A percentile compares a stretch with the other conserved stretches of the same genome.
Conservation (phyloP, 1,140 invertebrate species). For the Neodiprion virginianus region DNA sequence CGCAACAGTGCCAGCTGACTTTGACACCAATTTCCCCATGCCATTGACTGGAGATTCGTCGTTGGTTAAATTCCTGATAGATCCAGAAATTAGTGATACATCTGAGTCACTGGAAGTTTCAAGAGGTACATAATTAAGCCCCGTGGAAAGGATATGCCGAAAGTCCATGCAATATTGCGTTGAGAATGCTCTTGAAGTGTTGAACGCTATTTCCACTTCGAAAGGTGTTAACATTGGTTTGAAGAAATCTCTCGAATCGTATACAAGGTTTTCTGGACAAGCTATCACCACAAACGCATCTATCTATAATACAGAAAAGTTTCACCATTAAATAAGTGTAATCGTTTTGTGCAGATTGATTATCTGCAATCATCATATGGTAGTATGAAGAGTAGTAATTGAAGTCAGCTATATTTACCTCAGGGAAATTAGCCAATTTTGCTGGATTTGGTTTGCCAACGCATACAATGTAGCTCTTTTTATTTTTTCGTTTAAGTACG, state of each 20-base stretch:
- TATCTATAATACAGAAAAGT: slow-evolving; percentile 66
- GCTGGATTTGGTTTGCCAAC: slow-evolving; percentile 91
- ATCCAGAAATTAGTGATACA: slow-evolving; percentile 75
- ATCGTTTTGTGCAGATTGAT: slow-evolving; percentile 22
- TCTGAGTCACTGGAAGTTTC: slow-evolving; percentile 61
- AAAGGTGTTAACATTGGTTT: slow-evolving; percentile 91
- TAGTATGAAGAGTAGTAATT: slow-evolving; percentile 18
- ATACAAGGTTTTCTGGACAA: slow-evolving; percentile 87
- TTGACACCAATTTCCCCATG: slow-evolving; percentile 49
- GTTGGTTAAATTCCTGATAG: slow-evolving; percentile 60
- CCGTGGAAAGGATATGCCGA: slow-evolving; percentile 74
- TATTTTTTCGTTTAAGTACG: slow-evolving; percentile 75
- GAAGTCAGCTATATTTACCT: slow-evolving; percentile 63
- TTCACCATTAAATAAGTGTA: slow-evolving; percentile 25
- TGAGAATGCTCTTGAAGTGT: slow-evolving; percentile 67
- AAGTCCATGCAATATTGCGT: slow-evolving; percentile 80
- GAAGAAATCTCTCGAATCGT: slow-evolving; percentile 86
- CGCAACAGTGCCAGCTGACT: slow-evolving; percentile 52
- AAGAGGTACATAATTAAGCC: slow-evolving; percentile 61
- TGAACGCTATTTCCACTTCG: slow-evolving; percentile 90
- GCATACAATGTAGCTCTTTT: slow-evolving; percentile 89
- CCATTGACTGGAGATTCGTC: slow-evolving; percentile 36
- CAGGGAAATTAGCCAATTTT: slow-evolving; percentile 93
- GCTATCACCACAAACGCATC: slow-evolving; percentile 91
- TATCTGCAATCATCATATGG: slow-evolving; percentile 5